Base-by-base conservation (phyloP, 2,797 vertebrate species). In the Acrossocheilus fasciatus region DNA sequence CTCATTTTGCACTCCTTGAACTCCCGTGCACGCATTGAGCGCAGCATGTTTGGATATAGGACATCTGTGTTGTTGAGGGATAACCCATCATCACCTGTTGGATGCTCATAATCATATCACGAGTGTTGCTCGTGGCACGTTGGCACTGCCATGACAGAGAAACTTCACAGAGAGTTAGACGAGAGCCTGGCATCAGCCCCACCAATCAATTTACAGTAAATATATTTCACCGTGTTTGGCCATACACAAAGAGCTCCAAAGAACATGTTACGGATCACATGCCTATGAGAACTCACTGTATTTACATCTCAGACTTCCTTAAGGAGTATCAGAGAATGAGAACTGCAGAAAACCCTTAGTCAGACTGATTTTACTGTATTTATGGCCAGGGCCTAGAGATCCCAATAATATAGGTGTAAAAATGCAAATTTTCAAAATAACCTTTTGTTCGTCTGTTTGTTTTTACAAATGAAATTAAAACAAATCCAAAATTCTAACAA, bases 191-290 rank as follows among this genome's bases (percentile, higher is more conserved):
- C 81, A 83, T 83, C 57, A 66, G 41, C 82, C 20, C 11, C 26
- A 41, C 10, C 66, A 72, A 79, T 43, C 2, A 6, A 72, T 95
- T 95, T 95, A 95, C 92, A 92, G 93, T 94, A 93, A 94, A 93
- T 92, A 94, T 9, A 4, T 70, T 57, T 68, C 73, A 72, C 64
- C 59, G 39, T 87, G 90, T 92, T 92, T 92, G 75, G 12, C 64
- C 75, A 85, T 89, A 76, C 90, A 93, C 91, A 92, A 86, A 90
- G 1, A 91, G 90, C 77, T 87, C 64, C 52, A 17, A 89, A 82
- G 87, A 89, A 87, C 76, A 91, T 87, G 87, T 86, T 80, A 78
- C 75, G 64, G 83, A 85, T 85, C 83, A 78, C 36, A 70, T 30
- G 47, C 11, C 39, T 30, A 30, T 18, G 23, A 85, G 45, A 85